Base-by-base conservation (phyloP, 2,113 vertebrate species). In the Australoheros scitulus region DNA sequence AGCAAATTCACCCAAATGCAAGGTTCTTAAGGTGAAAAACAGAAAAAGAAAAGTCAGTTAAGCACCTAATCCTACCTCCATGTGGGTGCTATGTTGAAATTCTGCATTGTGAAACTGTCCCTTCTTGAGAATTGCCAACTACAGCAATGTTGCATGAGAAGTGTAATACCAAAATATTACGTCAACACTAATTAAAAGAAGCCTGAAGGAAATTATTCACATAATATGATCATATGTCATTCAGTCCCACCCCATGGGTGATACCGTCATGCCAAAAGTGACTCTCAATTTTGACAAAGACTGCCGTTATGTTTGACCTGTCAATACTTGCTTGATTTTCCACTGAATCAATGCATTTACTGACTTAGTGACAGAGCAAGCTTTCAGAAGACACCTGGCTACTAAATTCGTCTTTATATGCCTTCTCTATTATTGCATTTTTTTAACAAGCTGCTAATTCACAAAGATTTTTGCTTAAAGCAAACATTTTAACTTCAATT, bases 261-360 rank as follows among this genome's bases (percentile, higher is more conserved):
- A 76, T 24, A 7, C 13, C 32, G 61, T 50, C 38, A 55, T 85
- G 79, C 82, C 82, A 89, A 65, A 17, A 15, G 58, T 86, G 78
- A 89, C 41, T 80, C n/a, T 60, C 34, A n/a, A 18, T 59, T 80
- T 60, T 84, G 70, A 81, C 56, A 90, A 41, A 84, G 50, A 32
- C 20, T 59, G 34, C 61, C 13, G 58, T 75, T 1, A 77, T 75
- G 74, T 80, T 38, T 77, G 61, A 85, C 50, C 56, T 88, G 87
- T 83, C 74, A 77, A 64, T 83, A 82, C 82, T 79, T 78, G 89
- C 61, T 76, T 59, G 24, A 0, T 43, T 90, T 84, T 82, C 41
- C 47, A 56, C 18, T 80, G 79, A 78, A 61, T 83, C 15, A 22
- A 14, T 68, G 32, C 17, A 68, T 80, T 87, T 76, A 61, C 17